Evolutionary conservation across 2,113 vertebrate genomes (phyloP), one percentile per base, ranked within the genome.

Genomic region (Bubo scandiacus): DNA sequence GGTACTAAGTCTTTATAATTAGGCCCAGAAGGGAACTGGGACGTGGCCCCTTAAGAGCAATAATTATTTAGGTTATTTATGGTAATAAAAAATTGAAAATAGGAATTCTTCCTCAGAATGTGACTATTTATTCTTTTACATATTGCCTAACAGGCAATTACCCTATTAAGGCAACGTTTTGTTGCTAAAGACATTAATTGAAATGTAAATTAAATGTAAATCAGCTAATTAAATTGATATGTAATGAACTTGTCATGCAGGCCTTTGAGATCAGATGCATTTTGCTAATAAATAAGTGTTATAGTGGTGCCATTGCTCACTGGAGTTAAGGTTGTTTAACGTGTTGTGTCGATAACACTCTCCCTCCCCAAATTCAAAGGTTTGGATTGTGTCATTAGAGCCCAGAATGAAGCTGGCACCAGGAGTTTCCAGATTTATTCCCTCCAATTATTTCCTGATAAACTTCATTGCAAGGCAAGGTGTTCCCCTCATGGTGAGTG

Each of bases 61-160:
- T 98, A 98, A 98, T 98, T 98, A 98, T 98, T 98, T 98, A 97
- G 98, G 98, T 98, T 98, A 98, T 99, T 99, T 98, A 98, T 98
- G 98, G 98, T 97, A 98, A 98, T 98, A 98, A 98, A 98, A 98
- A 98, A 97, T 98, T 98, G 98, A 98, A 98, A 98, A 98, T 98
- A 98, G 95, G 98, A 98, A 98, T 98, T 98, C 98, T 98, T 98
- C 94, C 96, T 97, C 96, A 97, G 97, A 98, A 98, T 98, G 95
- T 51, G 91, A 97, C 98, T 98, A 97, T 98, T 98, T 98, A 98
- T 98, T 98, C 97, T 97, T 98, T 97, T 98, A 98, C 97, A 98
- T 98, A 98, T 98, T 98, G 98, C 98, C 98, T 98, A 98, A 98
- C 97, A 98, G 98, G 98, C 98, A 98, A 98, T 98, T 98, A 98